Evolutionary conservation across 2,113 vertebrate genomes (phyloP).

Genomic region (Erpornis zantholeuca): DNA sequence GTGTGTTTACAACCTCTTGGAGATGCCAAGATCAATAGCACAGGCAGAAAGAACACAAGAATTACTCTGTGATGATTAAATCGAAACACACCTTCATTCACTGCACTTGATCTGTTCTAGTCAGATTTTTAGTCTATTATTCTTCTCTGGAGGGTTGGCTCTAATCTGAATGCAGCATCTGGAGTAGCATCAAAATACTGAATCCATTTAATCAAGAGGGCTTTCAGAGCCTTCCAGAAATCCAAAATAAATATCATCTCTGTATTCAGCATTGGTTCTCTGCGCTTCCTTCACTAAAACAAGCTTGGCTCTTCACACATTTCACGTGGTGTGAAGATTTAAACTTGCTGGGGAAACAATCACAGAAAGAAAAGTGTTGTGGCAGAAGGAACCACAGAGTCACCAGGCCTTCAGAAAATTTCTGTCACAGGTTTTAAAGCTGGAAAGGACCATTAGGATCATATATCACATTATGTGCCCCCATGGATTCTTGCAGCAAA

Average conservation of each 20-base stretch:
- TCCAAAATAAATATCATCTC: background rate
- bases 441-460: background rate
- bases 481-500: background rate
- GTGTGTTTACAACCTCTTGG: background rate
- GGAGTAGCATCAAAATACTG: background rate
- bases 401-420: background rate
- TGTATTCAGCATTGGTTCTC: background rate
- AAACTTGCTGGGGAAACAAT: background rate
- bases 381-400: background rate
- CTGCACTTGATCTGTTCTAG: background rate
- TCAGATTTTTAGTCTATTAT: background rate
- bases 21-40: background rate
- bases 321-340: background rate
- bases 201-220: background rate
- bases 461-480: fast-evolving
- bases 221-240: background rate
- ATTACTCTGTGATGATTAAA: background rate
- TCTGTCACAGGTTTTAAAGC: background rate
- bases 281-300: background rate
- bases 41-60: background rate
- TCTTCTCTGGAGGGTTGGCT: background rate
- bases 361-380: background rate
- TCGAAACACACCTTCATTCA: background rate
- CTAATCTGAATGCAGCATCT: background rate
- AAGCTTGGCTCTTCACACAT: background rate